Evolutionary conservation across 2,113 vertebrate species (phyloP).

Genomic region (Protobothrops mucrosquamatus): DNA sequence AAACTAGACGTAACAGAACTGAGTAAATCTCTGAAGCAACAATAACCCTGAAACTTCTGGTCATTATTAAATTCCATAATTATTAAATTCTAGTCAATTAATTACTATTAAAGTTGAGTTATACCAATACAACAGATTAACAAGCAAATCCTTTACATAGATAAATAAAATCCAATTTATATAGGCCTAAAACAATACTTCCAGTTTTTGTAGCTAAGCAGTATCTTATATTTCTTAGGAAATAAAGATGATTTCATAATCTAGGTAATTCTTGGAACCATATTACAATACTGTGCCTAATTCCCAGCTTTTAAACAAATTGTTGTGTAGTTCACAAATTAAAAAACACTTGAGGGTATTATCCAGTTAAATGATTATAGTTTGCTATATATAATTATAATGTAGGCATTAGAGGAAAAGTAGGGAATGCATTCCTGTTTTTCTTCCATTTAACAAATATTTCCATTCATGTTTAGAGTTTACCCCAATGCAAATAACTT

Average conservation of each 20-base stretch:
- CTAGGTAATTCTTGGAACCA: not conserved
- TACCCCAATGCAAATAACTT: not conserved
- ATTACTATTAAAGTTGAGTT: not conserved
- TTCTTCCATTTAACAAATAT: not conserved
- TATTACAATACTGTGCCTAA: not conserved
- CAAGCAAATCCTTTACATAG: not conserved
- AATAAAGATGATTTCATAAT: not conserved
- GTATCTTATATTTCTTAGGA: not conserved
- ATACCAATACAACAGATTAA: not conserved
- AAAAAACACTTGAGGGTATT: not conserved
- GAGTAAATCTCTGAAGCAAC: not conserved
- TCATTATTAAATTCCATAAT: not conserved
- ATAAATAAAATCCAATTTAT: not conserved
- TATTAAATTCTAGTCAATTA: not conserved
- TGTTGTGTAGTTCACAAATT: not conserved
- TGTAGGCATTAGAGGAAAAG: not conserved
- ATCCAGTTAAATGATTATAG: not conserved
- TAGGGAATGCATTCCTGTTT: not conserved
- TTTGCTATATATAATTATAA: not conserved
- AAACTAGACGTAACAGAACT: not conserved
- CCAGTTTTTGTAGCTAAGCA: not conserved
- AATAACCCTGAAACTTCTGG: not conserved
- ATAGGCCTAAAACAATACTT: not conserved
- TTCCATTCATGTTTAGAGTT: not conserved
- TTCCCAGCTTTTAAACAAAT: not conserved